These are phyloP conservation scores for Orchesellides sinensis DNA, from an alignment of 2,888 invertebrate species.

Conservation along the genomic window DNA sequence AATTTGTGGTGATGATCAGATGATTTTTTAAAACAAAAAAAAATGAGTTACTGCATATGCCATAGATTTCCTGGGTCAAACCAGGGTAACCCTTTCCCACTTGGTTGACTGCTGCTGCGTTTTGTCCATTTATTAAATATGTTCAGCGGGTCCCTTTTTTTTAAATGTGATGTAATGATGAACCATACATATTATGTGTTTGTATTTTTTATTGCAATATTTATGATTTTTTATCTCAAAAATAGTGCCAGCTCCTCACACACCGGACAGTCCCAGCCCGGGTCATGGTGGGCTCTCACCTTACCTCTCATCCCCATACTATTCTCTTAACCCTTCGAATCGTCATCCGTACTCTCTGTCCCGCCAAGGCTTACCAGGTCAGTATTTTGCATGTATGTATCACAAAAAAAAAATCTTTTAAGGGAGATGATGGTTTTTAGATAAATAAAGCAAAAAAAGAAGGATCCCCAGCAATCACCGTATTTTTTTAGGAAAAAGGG, in stretches of 20 bases:
- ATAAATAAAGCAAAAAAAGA: too few relatives aligned
- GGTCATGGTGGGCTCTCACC: conserved; percentile 74
- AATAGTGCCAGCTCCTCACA: conserved; percentile 75
- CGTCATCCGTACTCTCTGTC: conserved; percentile 75
- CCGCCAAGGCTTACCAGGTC: conserved; percentile 75
- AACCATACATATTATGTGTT: too few relatives aligned
- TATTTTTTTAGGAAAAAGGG: not conserved
- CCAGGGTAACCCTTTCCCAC: not conserved
- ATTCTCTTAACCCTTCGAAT: conserved; percentile 72
- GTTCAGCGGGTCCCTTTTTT: not conserved
- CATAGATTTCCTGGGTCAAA: conserved; percentile 31
- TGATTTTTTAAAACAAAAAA: too few relatives aligned
- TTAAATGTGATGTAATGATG: not conserved
- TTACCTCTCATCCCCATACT: conserved; percentile 74
- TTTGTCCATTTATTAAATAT: not conserved
- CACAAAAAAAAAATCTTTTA: not conserved
- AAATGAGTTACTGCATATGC: conserved; percentile 12
- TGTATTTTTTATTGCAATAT: too few relatives aligned
- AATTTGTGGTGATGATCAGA: conserved; percentile 38
- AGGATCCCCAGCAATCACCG: too few relatives aligned
- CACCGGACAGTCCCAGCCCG: conserved; percentile 75
- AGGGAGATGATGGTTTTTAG: not conserved
- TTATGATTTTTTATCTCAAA: not conserved
- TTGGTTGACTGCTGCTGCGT: not conserved
- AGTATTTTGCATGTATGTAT: conserved; percentile 37